Base-by-base conservation (phyloP, 2,113 vertebrate genomes). In the Neogobius melanostomus region DNA sequence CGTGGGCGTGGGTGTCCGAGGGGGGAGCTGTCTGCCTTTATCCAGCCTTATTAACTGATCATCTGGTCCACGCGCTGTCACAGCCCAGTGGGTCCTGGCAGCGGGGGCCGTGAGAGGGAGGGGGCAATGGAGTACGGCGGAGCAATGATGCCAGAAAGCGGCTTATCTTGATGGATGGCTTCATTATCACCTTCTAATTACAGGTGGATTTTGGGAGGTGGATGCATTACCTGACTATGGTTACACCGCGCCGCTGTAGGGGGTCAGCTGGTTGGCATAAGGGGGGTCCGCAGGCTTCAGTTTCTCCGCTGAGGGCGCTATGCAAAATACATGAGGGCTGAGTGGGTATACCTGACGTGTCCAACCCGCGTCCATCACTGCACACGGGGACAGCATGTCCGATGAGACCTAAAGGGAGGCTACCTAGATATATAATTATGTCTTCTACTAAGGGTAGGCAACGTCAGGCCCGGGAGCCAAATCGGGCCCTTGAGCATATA, bases 111-210 rank as follows among this genome's bases (percentile, higher is more conserved):
- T 12, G 57, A 8, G 7, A 5, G 52, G 16, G 16, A 10, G 16
- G 56, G 56, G 56, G 10, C 11, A n/a, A 5, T 14, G 42, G 8
- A 12, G 57, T 43, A 78, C 16, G 79, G 83, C 82, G 4, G 71
- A 21, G 71, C 78, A 47, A 52, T 53, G 71, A 84, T 85, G 88
- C 87, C 87, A 90, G 89, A 87, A 92, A 82, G 80, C 9, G 74
- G 77, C 89, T 93, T 88, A 84, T 85, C 90, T 91, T 94, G 93
- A 95, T 91, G 88, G 93, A 94, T 86, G 84, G 82, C 81, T 92
- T 95, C 90, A 91, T 96, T 95, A 93, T 93, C 90, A 92, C 90
- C 92, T 94, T 91, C 93, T 95, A 94, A 95, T 94, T 94, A 94
- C 91, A 92, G 90, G 82, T 92, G 91, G 86, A 93, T 93, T 94